Evolutionary conservation across 1,140 invertebrate genomes (phyloP).

Genomic region (Brachionus koreanus): DNA sequence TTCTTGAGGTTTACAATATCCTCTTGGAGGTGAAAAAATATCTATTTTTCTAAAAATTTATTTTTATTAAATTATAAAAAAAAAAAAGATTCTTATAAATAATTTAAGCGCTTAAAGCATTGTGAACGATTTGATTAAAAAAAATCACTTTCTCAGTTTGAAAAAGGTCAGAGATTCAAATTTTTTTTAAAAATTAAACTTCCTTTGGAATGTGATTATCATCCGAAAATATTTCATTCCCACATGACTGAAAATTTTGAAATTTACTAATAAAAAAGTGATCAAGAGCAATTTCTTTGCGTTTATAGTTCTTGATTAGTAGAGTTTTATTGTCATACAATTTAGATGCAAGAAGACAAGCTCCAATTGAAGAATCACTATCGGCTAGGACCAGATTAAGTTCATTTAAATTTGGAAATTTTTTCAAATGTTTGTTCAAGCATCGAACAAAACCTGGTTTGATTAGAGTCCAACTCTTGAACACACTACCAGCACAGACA

Average conservation of each 20-base stretch:
- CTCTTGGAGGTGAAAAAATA: not conserved
- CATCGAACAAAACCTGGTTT: constrained; percentile 51
- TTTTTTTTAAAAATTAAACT: not conserved
- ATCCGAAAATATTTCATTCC: not conserved
- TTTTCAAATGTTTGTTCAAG: not conserved
- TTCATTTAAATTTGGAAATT: not conserved
- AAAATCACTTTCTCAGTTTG: not conserved
- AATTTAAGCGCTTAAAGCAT: not conserved
- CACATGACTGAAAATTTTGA: not conserved
- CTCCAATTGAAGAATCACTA: constrained; percentile 17
- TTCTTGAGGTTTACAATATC: not conserved
- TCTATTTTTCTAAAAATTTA: not conserved
- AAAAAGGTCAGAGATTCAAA: constrained; percentile 1
- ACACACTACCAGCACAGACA: constrained; percentile 89
- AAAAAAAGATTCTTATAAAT: not conserved
- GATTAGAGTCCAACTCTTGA: constrained; percentile 82
- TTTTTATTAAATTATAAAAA: not conserved
- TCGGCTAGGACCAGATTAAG: constrained; percentile 6
- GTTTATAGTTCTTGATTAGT: not conserved
- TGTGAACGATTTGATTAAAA: not conserved
- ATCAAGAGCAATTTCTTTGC: not conserved
- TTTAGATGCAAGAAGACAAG: not conserved
- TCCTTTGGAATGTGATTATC: not conserved
- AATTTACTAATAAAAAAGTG: constrained; percentile 9
- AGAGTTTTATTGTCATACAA: constrained; percentile 4